Evolutionary conservation across 2,888 invertebrate species (phyloP), one percentile per base, ranked within the genome.

Genomic region (Amphipoea lucens): DNA sequence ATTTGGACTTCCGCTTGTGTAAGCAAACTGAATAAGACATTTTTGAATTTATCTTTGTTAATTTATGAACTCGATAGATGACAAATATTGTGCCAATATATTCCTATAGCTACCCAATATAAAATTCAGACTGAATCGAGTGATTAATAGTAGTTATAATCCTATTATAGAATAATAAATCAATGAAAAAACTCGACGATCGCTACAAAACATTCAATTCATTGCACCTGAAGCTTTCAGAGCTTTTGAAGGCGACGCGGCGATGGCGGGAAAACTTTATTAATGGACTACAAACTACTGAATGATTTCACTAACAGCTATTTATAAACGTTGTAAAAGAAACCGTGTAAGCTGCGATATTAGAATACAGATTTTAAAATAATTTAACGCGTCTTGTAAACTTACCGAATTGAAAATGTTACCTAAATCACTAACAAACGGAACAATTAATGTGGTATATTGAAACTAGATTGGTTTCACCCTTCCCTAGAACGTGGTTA

Each of bases 221-320:
- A 71, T 23, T 67, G 54, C 84, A 74, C 51, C 66, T 84, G 81
- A 74, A 88, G 81, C 88, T 76, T 84, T 74, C 75, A 69, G n/a
- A 54, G 63, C 70, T 65, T 75, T 48, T 40, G 75, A 66, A 66
- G 48, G 74, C 42, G 11, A 3, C 69, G 72, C 57, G 65, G 48
- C 48, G 63, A 66, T 45, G 74, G 85, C 88, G 84, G 85, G 84
- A 87, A 87, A 84, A 85, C 63, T 84, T 85, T 70, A 66, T 57
- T 67, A 68, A 76, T 66, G 68, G 48, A 48, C 4, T 12, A 45
- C 20, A 36, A 45, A 68, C 74, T 71, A 51, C 3, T 57, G 57
- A 78, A 83, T 66, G 48, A 66, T 36, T 71, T 71, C 68, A 51
- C 48, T 23, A 14, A 57, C 40, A 65, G 23, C 12, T 69, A 65